Conservation (phyloP, 2,888 invertebrate genomes). For the Crocallis elinguaria region DNA sequence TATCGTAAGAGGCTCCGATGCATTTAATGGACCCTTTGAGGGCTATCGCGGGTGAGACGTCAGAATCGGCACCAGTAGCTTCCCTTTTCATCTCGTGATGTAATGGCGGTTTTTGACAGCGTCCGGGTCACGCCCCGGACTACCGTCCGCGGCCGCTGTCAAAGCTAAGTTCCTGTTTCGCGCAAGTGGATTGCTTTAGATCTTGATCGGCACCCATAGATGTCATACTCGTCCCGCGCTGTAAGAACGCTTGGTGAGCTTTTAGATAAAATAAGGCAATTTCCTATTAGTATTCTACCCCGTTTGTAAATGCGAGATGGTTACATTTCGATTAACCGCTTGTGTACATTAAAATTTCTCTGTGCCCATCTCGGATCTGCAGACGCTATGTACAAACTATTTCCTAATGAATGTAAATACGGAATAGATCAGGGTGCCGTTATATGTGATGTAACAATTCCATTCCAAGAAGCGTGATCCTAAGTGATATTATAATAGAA, state of each 20-base stretch:
- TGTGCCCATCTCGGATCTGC: conserved; percentile 19
- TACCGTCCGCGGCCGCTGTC: neutral
- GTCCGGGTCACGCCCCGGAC: neutral
- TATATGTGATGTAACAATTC: conserved; percentile 58
- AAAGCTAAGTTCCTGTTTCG: neutral
- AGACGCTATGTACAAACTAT: conserved; percentile 50
- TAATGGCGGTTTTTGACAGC: neutral
- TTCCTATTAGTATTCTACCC: conserved; percentile 11
- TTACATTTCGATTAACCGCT: neutral
- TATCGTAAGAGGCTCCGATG: neutral
- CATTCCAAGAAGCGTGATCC: conserved; percentile 59
- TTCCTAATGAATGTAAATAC: conserved; percentile 43
- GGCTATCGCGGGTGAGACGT: neutral
- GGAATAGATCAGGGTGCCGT: conserved; percentile 57
- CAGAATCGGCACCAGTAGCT: conserved; percentile 11
- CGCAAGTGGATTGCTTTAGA: conserved; percentile 2
- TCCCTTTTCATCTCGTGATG: neutral
- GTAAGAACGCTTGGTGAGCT: conserved; percentile 21
- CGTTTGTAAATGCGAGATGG: conserved; percentile 12
- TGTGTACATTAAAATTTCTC: neutral
- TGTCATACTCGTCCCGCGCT: conserved; percentile 19
- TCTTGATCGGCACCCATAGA: conserved; percentile 37
- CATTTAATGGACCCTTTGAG: conserved; percentile 4
- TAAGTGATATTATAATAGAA: conserved; percentile 65
- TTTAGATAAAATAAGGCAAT: conserved; percentile 1